Evolutionary conservation across 2,797 vertebrate genomes (phyloP).

Genomic region (Lepidocolaptes lacrymiger): DNA sequence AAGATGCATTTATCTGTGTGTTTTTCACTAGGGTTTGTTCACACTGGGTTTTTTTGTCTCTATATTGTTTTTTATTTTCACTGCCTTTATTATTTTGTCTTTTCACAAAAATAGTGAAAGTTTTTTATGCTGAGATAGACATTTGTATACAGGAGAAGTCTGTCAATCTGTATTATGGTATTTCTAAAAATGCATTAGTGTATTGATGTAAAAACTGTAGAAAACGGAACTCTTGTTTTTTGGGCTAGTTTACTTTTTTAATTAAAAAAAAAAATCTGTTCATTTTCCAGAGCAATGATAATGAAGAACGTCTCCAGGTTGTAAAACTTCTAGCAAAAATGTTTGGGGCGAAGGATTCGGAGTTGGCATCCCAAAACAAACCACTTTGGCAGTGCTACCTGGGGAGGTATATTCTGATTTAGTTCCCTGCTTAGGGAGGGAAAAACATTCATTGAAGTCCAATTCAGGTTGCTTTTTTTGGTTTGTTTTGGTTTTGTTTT

Average conservation of each 20-base stretch:
- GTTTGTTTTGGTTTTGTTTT: not conserved
- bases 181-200: not conserved
- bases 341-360: conserved; percentile 98
- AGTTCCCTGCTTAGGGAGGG: not conserved
- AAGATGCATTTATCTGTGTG: not conserved
- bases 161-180: not conserved
- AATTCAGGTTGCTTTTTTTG: not conserved
- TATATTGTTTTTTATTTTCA: not conserved
- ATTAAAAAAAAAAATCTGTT: not conserved
- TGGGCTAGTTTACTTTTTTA: not conserved
- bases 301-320: conserved; percentile 97
- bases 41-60: fast-evolving
- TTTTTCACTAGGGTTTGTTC: not conserved
- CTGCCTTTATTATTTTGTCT: not conserved
- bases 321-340: conserved; percentile 98
- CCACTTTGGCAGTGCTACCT: conserved; percentile 99
- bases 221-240: not conserved
- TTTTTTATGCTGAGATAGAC: not conserved
- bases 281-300: conserved; percentile 92
- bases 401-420: conserved; percentile 84
- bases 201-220: not conserved
- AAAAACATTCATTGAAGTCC: not conserved
- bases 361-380: conserved; percentile 96
- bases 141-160: not conserved
- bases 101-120: not conserved